Conservation (phyloP, 2,797 vertebrate species). For the Sebastes trivittatus region DNA sequence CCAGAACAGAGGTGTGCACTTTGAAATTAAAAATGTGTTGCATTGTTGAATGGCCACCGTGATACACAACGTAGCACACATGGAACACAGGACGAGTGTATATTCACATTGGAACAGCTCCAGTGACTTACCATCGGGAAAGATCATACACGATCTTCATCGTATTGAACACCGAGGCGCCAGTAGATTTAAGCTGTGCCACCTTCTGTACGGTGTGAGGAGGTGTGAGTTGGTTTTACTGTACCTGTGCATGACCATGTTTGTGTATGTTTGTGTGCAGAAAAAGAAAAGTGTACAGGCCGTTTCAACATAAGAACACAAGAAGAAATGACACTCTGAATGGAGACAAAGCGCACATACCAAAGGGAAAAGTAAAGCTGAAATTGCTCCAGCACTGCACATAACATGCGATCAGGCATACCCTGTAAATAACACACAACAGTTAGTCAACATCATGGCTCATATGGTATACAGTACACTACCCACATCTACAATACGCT, state of each 20-base stretch:
- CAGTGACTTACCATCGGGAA: slow-evolving; percentile 79
- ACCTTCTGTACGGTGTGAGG: slow-evolving; percentile 40
- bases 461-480: slow-evolving; percentile 84
- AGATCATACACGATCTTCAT: slow-evolving; percentile 75
- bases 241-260: slow-evolving; percentile 26
- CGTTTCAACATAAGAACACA: slow-evolving; percentile 77
- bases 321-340: slow-evolving; percentile 84
- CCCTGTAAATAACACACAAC: slow-evolving; percentile 91
- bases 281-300: slow-evolving; percentile 71
- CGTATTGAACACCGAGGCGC: slow-evolving; percentile 47
- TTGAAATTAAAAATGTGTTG: slow-evolving; percentile 60
- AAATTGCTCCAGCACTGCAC: slow-evolving; percentile 91
- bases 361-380: slow-evolving; percentile 91
- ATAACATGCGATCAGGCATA: slow-evolving; percentile 92
- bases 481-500: slow-evolving; percentile 85
- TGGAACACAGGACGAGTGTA: slow-evolving; percentile 79
- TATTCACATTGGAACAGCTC: slow-evolving; percentile 69
- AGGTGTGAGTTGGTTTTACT: slow-evolving; percentile 28
- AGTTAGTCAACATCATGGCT: slow-evolving; percentile 89
- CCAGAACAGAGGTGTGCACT: slow-evolving; percentile 61
- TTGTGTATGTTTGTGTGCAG: slow-evolving; percentile 47
- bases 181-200: slow-evolving; percentile 39
- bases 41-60: slow-evolving; percentile 75
- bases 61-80: slow-evolving; percentile 81
- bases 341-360: slow-evolving; percentile 90